phyloP scores from a whole-genome alignment of 2,888 invertebrate genomes.

The Amblyteles armatorius region DNA sequence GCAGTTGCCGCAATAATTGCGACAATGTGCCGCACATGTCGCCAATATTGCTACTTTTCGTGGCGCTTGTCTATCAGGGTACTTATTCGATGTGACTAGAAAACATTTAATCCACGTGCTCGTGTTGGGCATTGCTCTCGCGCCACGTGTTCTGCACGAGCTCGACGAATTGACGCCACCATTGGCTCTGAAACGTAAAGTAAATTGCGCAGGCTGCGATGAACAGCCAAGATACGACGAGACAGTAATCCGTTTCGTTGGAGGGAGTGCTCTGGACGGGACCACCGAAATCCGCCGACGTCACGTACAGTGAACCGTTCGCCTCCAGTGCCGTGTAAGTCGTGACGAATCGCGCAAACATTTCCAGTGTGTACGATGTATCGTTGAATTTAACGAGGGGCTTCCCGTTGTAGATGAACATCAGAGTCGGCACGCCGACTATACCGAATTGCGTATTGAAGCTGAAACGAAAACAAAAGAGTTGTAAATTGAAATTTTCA shows the following conservation, averaged over 20 bases:
- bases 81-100: not conserved
- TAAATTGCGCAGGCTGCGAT: constrained; percentile 91
- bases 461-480: constrained; percentile 79
- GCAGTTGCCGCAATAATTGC: too few relatives aligned
- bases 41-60: too few relatives aligned
- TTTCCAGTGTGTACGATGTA: constrained; percentile 91
- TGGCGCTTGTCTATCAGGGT: too few relatives aligned
- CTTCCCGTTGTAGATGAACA: constrained; percentile 95
- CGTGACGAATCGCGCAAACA: constrained; percentile 91
- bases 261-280: constrained; percentile 93
- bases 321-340: constrained; percentile 90
- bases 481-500: too few relatives aligned
- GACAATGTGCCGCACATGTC: too few relatives aligned
- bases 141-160: constrained; percentile 94
- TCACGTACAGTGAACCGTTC: constrained; percentile 88
- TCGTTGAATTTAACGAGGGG: constrained; percentile 94
- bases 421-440: constrained; percentile 94
- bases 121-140: constrained; percentile 93
- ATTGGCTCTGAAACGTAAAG: constrained; percentile 91
- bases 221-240: constrained; percentile 94
- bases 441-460: constrained; percentile 97
- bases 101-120: constrained; percentile 88
- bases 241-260: constrained; percentile 92
- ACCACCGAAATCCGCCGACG: constrained; percentile 91
- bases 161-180: constrained; percentile 93